Evolutionary conservation across 2,888 invertebrate genomes (phyloP), one percentile per base, ranked within the genome.

Genomic region (Netelia inedita): DNA sequence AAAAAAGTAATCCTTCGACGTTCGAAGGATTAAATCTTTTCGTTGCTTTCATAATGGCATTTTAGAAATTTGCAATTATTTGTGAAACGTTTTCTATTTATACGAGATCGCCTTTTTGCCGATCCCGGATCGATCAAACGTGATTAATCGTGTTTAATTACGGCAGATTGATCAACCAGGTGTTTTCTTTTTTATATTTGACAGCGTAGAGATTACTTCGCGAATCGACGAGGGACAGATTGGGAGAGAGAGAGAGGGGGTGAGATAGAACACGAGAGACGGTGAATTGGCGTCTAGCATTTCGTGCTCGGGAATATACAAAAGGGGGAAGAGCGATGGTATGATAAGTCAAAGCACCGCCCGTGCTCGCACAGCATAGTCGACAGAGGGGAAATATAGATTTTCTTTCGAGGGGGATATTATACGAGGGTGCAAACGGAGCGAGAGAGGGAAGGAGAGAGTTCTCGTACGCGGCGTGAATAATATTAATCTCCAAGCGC

Each of bases 401-500:
- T 89, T 88, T 87, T 82, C 83, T 73, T 50, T n/a, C 35, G 53
- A 71, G 66, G 81, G 71, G 71, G n/a, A n/a, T 55, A 69, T 43
- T 43, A 21, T 41, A 74, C 68, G 74, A 84, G 85, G 85, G 80
- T 84, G 83, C 86, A 76, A 83, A 79, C 16, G 57, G 16, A 57
- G 19, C 5, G 57, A 57, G 53, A 63, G 50, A 23, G n/a, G 57
- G 41, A 14, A 35, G n/a, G 41, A 23, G 28, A 61, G 76, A 86
- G 85, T 84, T 82, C 55, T 72, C 35, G 50, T 83, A 86, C 87
- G 88, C 82, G 86, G 78, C 61, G 65, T 72, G 85, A 87, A 89
- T 88, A 87, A 87, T 86, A 89, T 87, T 85, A 88, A 89, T 87
- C 87, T 82, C 50, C 78, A 55, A 23, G 28, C 68, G 5, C 71